phyloP scores from a whole-genome alignment of 2,797 vertebrate species.

The Hyperoplus lanceolatus region DNA sequence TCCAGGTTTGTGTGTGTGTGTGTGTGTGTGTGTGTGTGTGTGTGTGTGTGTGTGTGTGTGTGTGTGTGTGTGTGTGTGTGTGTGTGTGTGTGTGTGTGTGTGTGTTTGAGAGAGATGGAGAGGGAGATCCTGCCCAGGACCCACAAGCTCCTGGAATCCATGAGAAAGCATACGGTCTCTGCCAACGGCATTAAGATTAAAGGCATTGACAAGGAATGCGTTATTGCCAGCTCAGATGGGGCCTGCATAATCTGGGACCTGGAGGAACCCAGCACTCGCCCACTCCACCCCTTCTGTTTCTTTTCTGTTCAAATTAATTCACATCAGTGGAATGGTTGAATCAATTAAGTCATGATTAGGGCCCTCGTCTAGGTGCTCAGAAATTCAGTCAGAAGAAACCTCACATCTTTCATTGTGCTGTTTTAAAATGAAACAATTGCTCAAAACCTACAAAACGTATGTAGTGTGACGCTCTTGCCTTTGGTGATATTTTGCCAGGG shows the following conservation, averaged over 20 bases:
- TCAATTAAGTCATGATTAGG: constrained; percentile 37
- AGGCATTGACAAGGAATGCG: constrained; percentile 84
- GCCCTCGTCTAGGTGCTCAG: neutral
- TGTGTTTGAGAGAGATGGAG: constrained; percentile 54
- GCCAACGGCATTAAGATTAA: constrained; percentile 87
- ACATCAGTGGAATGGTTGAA: constrained; percentile 37
- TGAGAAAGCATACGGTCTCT: constrained; percentile 84
- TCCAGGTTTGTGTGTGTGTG: constrained; percentile 60
- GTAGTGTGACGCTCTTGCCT: neutral
- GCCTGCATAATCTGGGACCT: constrained; percentile 81
- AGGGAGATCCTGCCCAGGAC: constrained; percentile 74
- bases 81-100: constrained; percentile 59
- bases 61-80: constrained; percentile 7
- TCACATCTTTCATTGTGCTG: neutral
- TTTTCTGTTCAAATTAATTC: constrained; percentile 39
- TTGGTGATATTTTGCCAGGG: constrained; percentile 23
- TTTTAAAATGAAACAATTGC: neutral
- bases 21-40: constrained; percentile 6
- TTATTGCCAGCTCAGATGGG: constrained; percentile 87
- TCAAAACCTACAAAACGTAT: neutral
- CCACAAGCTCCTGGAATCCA: constrained; percentile 78
- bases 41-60: constrained; percentile 11
- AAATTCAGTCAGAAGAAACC: neutral
- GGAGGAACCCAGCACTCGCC: constrained; percentile 82
- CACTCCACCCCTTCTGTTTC: constrained; percentile 68